Evolutionary conservation across 37 sponge, comb jelly and placozoan genomes (phyloP), one percentile per base, ranked within the genome.

Genomic region (Bolinopsis microptera): DNA sequence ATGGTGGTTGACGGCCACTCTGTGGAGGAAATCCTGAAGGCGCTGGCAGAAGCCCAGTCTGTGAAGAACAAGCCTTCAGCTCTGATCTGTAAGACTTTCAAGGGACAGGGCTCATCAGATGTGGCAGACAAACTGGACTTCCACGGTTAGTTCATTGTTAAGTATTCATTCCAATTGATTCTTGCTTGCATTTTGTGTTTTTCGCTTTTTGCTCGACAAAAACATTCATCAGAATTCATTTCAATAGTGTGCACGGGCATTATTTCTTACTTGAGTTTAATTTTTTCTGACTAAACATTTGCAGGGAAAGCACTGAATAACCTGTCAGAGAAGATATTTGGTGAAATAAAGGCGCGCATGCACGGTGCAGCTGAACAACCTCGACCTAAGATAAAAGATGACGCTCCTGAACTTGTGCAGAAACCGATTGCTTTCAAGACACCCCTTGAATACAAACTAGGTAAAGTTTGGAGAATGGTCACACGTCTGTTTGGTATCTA

Each of bases 1-100:
- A 95, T 96, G 33, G 94, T 98, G 69, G 96, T 98, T 31, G 97
- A 98, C 92, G 99, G 99, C 25, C 97, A 98, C 67, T 94, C 94
- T 83, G 94, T 98, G 0, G 94, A 95, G 94, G 96, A 69, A 0
- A 5, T 98, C 27, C 82, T 83, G 77, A 40, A 88, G 27, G 97
- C 95, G 33, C 95, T 97, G 76, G 76, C 95, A 21, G 94, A 94
- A 2, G 99, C 99, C 21, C 93, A 92, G 68, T 80, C 75, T 3
- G 93, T 94, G 93, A 97, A 96, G 93, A 96, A 61, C 92, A 96
- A 95, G 83, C 99, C 99, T 35, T 96, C 97, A 35, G 94, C 95
- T 93, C 94, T 98, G 33, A 86, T 98, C 38, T 94, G 94, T 67
- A 97, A 96, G 93, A 98, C 99, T 23, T 94, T 93, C 93, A 98